phyloP scores from a whole-genome alignment of 2,888 invertebrate genomes.

The Endotricha flammealis region DNA sequence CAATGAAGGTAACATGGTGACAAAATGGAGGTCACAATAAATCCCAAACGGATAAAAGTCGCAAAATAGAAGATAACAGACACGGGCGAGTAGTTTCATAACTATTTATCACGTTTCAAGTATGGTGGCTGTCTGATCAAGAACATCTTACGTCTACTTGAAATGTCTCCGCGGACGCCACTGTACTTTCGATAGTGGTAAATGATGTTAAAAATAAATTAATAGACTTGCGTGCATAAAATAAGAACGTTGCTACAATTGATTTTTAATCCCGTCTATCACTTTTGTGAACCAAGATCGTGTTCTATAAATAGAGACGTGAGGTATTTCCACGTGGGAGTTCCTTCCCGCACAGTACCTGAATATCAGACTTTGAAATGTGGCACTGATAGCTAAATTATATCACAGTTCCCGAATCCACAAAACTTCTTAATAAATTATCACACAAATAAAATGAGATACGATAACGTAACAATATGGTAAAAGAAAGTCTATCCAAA shows the following conservation, averaged over 20 bases:
- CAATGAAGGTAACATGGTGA: slow-evolving; percentile 2
- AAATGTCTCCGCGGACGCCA: slow-evolving; percentile 6
- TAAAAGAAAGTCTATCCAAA: slow-evolving; percentile 69
- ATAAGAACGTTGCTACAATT: slow-evolving; percentile 23
- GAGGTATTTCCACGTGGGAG: slow-evolving; percentile 77
- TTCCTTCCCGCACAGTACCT: slow-evolving; percentile 61
- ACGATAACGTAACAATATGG: slow-evolving; percentile 62
- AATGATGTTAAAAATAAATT: not conserved
- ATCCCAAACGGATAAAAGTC: slow-evolving; percentile 2
- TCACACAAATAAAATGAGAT: slow-evolving; percentile 37
- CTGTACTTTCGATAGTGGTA: not conserved
- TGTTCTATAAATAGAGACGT: slow-evolving; percentile 72
- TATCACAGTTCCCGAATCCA: slow-evolving; percentile 55
- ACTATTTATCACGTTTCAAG: slow-evolving; percentile 13
- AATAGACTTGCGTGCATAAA: slow-evolving; percentile 12
- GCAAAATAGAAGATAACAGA: slow-evolving; percentile 10
- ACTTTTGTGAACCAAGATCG: slow-evolving; percentile 64
- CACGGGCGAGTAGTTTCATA: slow-evolving; percentile 12
- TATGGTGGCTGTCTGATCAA: slow-evolving; percentile 3
- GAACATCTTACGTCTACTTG: slow-evolving; percentile 5
- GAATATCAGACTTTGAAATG: slow-evolving; percentile 52
- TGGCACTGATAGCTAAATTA: slow-evolving; percentile 58
- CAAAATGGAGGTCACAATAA: slow-evolving; percentile 10
- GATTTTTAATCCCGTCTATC: slow-evolving; percentile 46
- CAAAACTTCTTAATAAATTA: slow-evolving; percentile 35